Evolutionary conservation across 2,113 vertebrate species (phyloP), one percentile per base, ranked within the genome.

Genomic region (Hoplias malabaricus): DNA sequence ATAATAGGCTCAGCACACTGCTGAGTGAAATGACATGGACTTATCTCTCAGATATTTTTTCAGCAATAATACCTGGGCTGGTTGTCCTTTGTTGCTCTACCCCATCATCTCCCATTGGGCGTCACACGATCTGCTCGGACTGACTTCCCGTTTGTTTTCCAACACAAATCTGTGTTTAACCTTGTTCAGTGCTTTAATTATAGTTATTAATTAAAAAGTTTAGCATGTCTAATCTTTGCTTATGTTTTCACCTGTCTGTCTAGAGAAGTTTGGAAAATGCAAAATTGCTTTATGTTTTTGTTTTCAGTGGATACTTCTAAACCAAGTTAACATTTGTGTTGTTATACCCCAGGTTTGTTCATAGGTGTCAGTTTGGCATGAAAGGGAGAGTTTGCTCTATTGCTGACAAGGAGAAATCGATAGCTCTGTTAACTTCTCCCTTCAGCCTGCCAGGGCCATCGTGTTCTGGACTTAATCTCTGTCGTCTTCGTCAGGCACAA

Each of bases 381-480:
- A 86, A 61, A 59, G 74, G 75, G 65, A 73, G 56, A 34, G n/a
- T 80, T 80, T 86, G 83, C 43, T 66, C 66, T 69, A 62, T 65
- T 13, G 70, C 48, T 27, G 62, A 69, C 36, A 63, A 38, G 70
- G 80, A 68, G 61, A 66, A 86, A 90, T 92, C 88, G 80, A 90
- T 90, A 90, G 63, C 59, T 73, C 79, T 80, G 83, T 87, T 83
- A 85, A 85, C 65, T 67, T 87, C 16, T 80, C 73, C 86, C 61
- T 57, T 86, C 83, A 84, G 78, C 65, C 80, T 77, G 69, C 82
- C 70, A 77, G n/a, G 6, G 33, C 62, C 54, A 79, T 73, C 31
- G 62, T 67, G 48, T 83, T 83, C 29, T 57, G 38, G 78, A 75
- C 63, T 81, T 84, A 77, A 73, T 34, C 66, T 59, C 66, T n/a